Percentiles rank a stretch among this genome's conserved stretches.
Evolutionary conservation across 1,140 invertebrate genomes (phyloP).

Genomic region (Callitettix versicolor): DNA sequence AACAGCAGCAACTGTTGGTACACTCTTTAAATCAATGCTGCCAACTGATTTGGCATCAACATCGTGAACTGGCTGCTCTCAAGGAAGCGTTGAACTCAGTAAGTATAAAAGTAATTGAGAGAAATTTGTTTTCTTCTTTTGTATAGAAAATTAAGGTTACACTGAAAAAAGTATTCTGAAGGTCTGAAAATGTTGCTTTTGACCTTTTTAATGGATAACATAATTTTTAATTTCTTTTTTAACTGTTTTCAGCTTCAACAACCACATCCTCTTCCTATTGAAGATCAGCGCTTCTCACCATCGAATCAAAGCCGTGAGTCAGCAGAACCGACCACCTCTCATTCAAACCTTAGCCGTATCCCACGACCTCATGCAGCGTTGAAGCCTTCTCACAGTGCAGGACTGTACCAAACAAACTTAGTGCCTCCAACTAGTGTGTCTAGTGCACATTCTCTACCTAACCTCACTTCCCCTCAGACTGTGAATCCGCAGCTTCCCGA

Average conservation of each 20-base stretch:
- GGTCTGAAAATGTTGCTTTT: too few species aligned
- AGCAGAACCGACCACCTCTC: neutral
- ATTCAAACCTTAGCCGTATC: neutral
- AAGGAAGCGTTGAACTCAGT: constrained; percentile 31
- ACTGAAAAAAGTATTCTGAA: too few species aligned
- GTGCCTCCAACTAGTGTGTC: constrained; percentile 29
- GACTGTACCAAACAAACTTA: constrained; percentile 13
- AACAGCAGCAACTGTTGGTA: constrained; percentile 43
- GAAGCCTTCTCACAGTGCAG: constrained; percentile 20
- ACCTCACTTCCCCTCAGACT: constrained; percentile 26
- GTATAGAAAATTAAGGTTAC: too few species aligned
- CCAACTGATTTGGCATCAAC: constrained; percentile 48
- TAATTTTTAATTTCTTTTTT: too few species aligned
- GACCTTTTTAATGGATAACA: too few species aligned
- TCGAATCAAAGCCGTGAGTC: constrained; percentile 17
- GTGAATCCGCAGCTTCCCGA: constrained; percentile 21
- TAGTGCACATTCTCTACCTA: constrained; percentile 27
- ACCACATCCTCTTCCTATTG: too few species aligned
- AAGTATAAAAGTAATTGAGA: neutral
- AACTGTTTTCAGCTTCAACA: neutral
- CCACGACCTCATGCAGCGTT: constrained; percentile 20
- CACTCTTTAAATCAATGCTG: constrained; percentile 50
- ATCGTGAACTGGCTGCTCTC: constrained; percentile 43
- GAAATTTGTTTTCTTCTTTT: constrained; percentile 26
- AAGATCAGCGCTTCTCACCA: too few species aligned